Evolutionary conservation across 1,140 invertebrate species (phyloP), one percentile per base, ranked within the genome.

Genomic region (Ladona fulva): DNA sequence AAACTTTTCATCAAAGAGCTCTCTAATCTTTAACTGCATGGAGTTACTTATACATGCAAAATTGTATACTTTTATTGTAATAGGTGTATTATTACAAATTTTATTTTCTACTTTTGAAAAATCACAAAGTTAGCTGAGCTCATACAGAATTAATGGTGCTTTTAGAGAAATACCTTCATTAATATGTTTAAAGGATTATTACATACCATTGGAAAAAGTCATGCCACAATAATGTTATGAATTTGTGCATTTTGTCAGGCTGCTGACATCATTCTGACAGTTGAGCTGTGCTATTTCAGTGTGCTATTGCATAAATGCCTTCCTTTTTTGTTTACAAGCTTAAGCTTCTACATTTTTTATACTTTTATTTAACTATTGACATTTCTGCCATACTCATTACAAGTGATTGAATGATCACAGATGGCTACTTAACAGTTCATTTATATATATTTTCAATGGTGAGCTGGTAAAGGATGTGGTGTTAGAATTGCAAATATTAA

Each of bases 401-500:
- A 66, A 22, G 14, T 16, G n/a, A 19, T 66, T 3, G n/a, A 66
- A 19, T 66, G 3, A 66, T 66, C 52, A 66, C 52, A 66, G 12
- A 66, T 66, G 52, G 52, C 52, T 66, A 66, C 52, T 66, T 6
- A 66, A 66, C 52, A 66, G 52, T 6, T 66, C 52, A 66, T 66
- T 66, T 66, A 66, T 66, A 66, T 37, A 37, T 66, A 19, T 22
- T 66, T 22, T 66, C 52, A 19, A 22, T 66, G 52, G 52, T 66
- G 52, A 66, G 52, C 52, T 66, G 52, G 52, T 66, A 66, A 66
- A 66, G 52, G 52, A 66, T 66, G 52, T 66, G 52, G 52, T 66
- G 52, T 66, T 66, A 66, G 52, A 66, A 66, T 66, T 66, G 52
- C 52, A 66, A 66, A 66, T 66, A 66, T 66, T 66, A 66, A 66